These are phyloP conservation scores for Lates japonicus DNA, from an alignment of 2,797 vertebrate species.

Conservation along the genomic window DNA sequence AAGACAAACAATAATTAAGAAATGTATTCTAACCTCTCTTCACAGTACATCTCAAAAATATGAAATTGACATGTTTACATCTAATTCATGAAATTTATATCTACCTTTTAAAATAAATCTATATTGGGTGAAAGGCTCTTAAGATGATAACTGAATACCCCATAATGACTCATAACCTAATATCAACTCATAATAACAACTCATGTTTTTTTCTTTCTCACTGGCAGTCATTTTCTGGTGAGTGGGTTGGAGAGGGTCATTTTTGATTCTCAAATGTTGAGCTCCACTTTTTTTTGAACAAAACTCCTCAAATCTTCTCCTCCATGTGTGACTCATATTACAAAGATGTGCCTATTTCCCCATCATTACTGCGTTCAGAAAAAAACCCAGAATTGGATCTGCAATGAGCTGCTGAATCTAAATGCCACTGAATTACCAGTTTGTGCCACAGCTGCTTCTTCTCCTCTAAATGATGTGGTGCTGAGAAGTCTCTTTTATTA, in stretches of 20 bases:
- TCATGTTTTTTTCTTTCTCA: neutral
- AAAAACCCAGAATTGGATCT: slow-evolving; percentile 8
- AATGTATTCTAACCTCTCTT: too few relatives aligned
- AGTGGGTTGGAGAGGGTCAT: neutral
- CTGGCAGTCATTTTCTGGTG: slow-evolving; percentile 19
- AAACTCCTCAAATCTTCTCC: slow-evolving; percentile 22
- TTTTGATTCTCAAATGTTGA: slow-evolving; percentile 12
- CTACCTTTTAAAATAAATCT: neutral
- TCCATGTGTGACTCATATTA: slow-evolving; percentile 14
- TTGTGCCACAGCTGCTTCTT: slow-evolving; percentile 37
- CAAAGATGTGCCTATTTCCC: slow-evolving; percentile 27
- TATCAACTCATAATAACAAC: neutral
- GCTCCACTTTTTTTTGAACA: slow-evolving; percentile 7
- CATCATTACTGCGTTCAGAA: slow-evolving; percentile 14
- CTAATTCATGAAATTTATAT: neutral
- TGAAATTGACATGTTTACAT: too few relatives aligned
- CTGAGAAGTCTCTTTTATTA: slow-evolving; percentile 38
- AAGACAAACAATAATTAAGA: too few relatives aligned
- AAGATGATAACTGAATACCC: neutral
- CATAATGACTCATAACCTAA: neutral
- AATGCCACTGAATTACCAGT: slow-evolving; percentile 9
- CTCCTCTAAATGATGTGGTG: slow-evolving; percentile 9
- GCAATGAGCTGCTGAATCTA: slow-evolving; percentile 14
- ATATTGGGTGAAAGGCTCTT: neutral
- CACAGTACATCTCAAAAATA: too few relatives aligned